Evolutionary conservation across 2,797 vertebrate species (phyloP), one percentile per base, ranked within the genome.

Genomic region (Coluber constrictor): DNA sequence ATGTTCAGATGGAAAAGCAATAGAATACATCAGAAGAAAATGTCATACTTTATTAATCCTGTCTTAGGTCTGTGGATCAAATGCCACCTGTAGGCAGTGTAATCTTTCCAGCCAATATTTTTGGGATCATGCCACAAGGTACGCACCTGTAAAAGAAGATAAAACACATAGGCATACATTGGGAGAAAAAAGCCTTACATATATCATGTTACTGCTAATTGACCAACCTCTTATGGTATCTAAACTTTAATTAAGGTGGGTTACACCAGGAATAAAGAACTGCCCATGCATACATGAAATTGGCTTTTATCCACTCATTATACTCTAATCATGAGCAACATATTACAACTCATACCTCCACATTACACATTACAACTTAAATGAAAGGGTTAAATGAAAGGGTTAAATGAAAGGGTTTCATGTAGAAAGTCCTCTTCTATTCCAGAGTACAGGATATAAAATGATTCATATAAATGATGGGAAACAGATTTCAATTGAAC

Each of bases 31-130:
- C 87, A 94, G 37, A 59, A 93, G 27, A 92, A 83, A 94, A 94
- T 20, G 90, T 90, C 96, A 97, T 98, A 99, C 99, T 99, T 99
- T 96, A 99, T 99, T 95, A 99, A 99, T 90, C 99, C 99, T 0
- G 99, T 99, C 97, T 98, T 99, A 51, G 99, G 99, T 95, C 99
- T 98, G 94, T 99, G 99, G 95, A 98, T 98, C 93, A 99, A 98
- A 95, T 99, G 99, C 99, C 99, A 99, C 98, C 99, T 98, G 96
- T 99, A 99, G 61, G 99, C 99, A 0, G 99, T 99, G 95, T 99
- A 99, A 97, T 99, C 99, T 94, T 99, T 99, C 99, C 99, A 99
- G 59, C 99, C 99, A 27, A 99, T 98, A 94, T 99, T 99, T 96
- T 99, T 99, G 86, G 99, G 99, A 97, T 99, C 99, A 0, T 99